Conservation (phyloP, 1,140 invertebrate species). For the Oppia nitens region DNA sequence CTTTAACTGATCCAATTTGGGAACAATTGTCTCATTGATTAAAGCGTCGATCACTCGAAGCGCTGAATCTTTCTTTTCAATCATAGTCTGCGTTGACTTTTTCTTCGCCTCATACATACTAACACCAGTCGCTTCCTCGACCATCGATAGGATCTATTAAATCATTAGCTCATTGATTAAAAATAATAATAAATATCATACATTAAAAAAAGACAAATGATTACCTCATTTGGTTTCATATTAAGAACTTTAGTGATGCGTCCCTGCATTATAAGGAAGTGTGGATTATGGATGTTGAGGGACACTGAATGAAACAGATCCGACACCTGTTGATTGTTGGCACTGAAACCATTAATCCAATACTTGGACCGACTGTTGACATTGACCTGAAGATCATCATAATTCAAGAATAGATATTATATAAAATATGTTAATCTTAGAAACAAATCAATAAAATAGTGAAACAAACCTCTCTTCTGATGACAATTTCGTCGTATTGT, state of each 20-base stretch:
- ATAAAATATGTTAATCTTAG: constrained; percentile 4
- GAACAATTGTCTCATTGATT: constrained; percentile 63
- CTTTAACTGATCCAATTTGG: constrained; percentile 67
- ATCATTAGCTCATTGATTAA: not conserved
- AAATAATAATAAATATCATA: constrained; percentile 5
- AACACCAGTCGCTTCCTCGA: constrained; percentile 98
- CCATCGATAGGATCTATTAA: constrained; percentile 76
- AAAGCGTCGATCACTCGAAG: constrained; percentile 68
- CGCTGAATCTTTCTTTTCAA: constrained; percentile 86
- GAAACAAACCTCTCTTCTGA: constrained; percentile 61
- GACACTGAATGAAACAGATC: constrained; percentile 94
- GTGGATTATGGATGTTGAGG: constrained; percentile 96
- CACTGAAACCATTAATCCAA: constrained; percentile 79
- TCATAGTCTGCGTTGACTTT: constrained; percentile 62
- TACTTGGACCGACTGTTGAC: constrained; percentile 59
- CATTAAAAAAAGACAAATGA: not conserved
- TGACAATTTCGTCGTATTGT: constrained; percentile 73
- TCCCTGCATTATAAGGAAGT: constrained; percentile 99
- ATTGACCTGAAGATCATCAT: constrained; percentile 36
- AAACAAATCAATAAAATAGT: not conserved
- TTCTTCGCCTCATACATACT: constrained; percentile 92
- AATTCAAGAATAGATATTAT: constrained; percentile 3
- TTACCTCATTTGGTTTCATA: constrained; percentile 91
- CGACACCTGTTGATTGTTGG: constrained; percentile 69
- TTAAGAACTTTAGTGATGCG: constrained; percentile 97